Conservation (phyloP, 2,113 vertebrate genomes). For the Sapajus apella region DNA sequence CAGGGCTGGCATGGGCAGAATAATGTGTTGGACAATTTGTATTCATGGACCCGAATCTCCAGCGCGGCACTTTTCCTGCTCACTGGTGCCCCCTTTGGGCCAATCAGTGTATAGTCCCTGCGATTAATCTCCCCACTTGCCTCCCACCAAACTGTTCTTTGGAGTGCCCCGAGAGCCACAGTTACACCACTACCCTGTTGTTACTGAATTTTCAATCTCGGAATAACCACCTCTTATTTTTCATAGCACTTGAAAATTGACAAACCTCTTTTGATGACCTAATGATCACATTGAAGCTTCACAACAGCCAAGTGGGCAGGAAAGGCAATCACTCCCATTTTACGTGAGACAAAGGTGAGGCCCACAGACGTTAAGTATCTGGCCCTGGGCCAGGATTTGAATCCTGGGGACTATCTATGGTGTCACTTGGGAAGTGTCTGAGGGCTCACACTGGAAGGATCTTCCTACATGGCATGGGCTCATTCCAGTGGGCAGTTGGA, state of each 20-base stretch:
- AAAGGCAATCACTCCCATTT: background rate
- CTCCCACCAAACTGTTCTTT: background rate
- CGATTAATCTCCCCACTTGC: too few species aligned
- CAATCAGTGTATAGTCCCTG: background rate
- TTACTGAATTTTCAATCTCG: background rate
- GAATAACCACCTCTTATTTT: background rate
- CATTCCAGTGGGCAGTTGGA: background rate
- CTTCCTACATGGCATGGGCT: rapidly evolving
- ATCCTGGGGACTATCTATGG: background rate
- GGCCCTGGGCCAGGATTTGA: background rate
- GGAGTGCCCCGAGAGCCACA: background rate
- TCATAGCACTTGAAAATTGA: background rate
- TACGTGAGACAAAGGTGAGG: background rate
- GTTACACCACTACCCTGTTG: background rate
- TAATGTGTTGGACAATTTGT: background rate
- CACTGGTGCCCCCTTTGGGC: background rate
- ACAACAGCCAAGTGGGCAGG: background rate
- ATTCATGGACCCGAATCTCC: background rate
- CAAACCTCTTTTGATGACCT: background rate
- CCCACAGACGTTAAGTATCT: background rate
- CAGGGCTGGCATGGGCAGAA: background rate
- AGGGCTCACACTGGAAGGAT: background rate
- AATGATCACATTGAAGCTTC: background rate
- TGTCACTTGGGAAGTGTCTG: background rate
- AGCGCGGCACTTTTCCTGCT: rapidly evolving